Evolutionary conservation across 2,797 vertebrate genomes (phyloP), one percentile per base, ranked within the genome.

Genomic region (Lophius americanus): DNA sequence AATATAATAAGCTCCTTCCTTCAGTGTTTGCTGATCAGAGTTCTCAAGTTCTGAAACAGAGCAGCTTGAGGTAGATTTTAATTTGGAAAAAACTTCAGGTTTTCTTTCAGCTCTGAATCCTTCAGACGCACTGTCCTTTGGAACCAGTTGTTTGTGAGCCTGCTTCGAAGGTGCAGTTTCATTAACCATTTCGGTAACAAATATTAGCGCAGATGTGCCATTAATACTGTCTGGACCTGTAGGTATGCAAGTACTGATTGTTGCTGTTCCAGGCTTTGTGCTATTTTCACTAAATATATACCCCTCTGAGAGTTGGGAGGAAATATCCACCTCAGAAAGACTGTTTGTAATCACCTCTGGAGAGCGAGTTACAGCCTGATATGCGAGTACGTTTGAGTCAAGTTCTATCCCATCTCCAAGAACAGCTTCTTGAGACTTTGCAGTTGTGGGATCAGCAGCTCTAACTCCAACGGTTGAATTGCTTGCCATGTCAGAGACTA

Each of bases 161-260:
- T 82, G 63, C 8, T 57, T 52, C 36, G 70, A 64, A 2, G 78
- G 75, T 36, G 63, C 2, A 33, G 78, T 48, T 54, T 85, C 79
- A 57, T 70, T 67, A 0, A 89, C 78, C 61, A 78, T 71, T 51
- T 90, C 86, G 2, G 85, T 84, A 2, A 72, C 82, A 9, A 85
- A 62, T 0, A 75, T 84, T 56, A 81, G 70, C 42, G 66, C 52
- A 33, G 81, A 78, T 3, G 75, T 36, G 42, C 79, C 65, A 6
- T 82, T 66, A 32, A 66, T 9, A 46, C 47, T 11, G 38, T 47
- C 51, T 23, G 38, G 64, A 44, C 67, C 57, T 47, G 49, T 4
- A 6, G 65, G 14, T 35, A 13, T 35, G 39, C 2, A n/a, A 44
- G 38, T 6, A 32, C 57, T 4, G 4, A n/a, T 38, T 3, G 0